Base-by-base conservation (phyloP, 2,113 vertebrate genomes). In the Tragelaphus imberbis region DNA sequence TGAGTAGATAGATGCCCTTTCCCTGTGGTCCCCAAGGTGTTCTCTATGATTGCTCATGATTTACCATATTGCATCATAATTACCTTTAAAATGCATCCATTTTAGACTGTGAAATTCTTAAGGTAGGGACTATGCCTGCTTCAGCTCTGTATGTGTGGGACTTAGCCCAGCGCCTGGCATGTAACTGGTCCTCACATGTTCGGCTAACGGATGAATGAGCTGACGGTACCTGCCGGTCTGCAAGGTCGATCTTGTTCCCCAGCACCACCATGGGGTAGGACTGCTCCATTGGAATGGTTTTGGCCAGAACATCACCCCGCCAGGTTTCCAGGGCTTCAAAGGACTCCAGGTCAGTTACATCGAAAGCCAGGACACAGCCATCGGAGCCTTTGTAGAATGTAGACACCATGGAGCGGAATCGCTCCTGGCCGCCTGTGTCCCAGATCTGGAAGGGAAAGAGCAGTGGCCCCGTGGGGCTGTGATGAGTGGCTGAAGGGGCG, bases 341-440 rank as follows among this genome's bases (percentile, higher is more conserved):
- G 91, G 99, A 99, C 88, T 99, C 99, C 65, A 95, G 97, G 96
- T 99, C 99, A 0, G 99, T 99, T 94, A 99, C 99, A 0, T 99
- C 99, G 0, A 99, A 99, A 84, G 99, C 98, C 96, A 99, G 97
- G 95, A 99, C 6, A 89, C 99, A 99, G 96, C 98, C 99, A 0
- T 99, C 99, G 0, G 99, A 99, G 85, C 99, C 99, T 92, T 99
- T 99, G 97, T 99, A 99, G 97, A 99, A 99, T 3, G 99, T 98
- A 0, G 99, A 99, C 56, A 99, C 99, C 98, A 99, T 98, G 94
- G 99, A 99, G 3, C 99, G 99, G 98, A 99, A 99, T 0, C 99
- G 96, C 86, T 99, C 99, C 94, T 99, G 99, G 47, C 99, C 99
- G 1, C 99, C 99, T 0, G 99, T 99, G 98, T 99, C 99, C 99